These are phyloP conservation scores for Sturmia bella DNA, from an alignment of 2,888 invertebrate genomes.

Conservation along the genomic window DNA sequence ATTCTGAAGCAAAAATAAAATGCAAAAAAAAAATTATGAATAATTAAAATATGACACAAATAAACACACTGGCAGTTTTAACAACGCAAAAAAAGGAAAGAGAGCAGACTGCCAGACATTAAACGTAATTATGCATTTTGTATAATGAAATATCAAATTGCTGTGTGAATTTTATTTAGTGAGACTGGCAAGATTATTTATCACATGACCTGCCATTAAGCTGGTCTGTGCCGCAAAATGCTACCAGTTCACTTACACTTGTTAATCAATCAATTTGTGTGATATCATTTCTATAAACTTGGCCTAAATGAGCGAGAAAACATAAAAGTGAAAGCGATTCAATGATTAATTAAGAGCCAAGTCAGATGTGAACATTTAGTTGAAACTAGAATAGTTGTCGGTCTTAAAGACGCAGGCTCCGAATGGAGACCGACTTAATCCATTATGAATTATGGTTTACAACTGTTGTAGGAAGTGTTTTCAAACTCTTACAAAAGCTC, in stretches of 20 bases:
- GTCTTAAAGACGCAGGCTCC: too few relatives aligned
- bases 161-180: not conserved
- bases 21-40: slow-evolving; percentile 19
- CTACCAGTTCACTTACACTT: not conserved
- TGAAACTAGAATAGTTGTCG: too few relatives aligned
- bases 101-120: not conserved
- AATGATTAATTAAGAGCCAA: slow-evolving; percentile 1
- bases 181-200: slow-evolving; percentile 11
- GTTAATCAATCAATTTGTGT: slow-evolving; percentile 29
- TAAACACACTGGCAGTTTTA: slow-evolving; percentile 31
- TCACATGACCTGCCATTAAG: slow-evolving; percentile 31
- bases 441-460: too few relatives aligned
- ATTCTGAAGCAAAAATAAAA: slow-evolving; percentile 24
- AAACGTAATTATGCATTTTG: not conserved
- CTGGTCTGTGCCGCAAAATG: not conserved
- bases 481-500: too few relatives aligned
- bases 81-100: not conserved
- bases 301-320: slow-evolving; percentile 1
- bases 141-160: slow-evolving; percentile 15
- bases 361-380: not conserved
- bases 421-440: too few relatives aligned
- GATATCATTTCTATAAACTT: slow-evolving; percentile 31
- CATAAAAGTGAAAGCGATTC: not conserved
- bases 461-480: too few relatives aligned
- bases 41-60: slow-evolving; percentile 42